Percentiles rank a stretch among this genome's conserved stretches.
Conservation (phyloP, 2,888 invertebrate species). For the Parascotia fuliginaria region DNA sequence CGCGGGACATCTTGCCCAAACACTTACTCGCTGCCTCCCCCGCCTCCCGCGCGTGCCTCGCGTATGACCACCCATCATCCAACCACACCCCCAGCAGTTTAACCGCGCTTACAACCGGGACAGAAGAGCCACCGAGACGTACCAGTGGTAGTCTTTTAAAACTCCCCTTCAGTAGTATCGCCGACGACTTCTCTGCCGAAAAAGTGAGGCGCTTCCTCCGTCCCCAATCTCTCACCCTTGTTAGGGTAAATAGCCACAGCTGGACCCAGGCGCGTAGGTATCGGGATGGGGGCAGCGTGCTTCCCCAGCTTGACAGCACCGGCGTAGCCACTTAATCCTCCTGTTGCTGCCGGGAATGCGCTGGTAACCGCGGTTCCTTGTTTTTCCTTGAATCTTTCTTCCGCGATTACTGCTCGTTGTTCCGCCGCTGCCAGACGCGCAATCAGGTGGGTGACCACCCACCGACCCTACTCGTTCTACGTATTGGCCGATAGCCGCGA, state of each 20-base stretch:
- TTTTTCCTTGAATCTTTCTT: background rate
- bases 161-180: slow-evolving; percentile 30
- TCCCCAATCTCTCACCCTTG: background rate
- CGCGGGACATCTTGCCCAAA: too few species aligned
- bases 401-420: slow-evolving; percentile 5
- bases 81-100: slow-evolving; percentile 28
- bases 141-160: too few species aligned
- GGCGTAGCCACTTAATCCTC: background rate
- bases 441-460: background rate
- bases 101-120: background rate
- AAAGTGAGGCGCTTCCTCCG: slow-evolving; percentile 24
- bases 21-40: too few species aligned
- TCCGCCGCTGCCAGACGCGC: background rate
- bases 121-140: too few species aligned
- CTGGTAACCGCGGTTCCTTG: background rate
- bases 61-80: too few species aligned
- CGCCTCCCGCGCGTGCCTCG: too few species aligned
- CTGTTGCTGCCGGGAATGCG: background rate
- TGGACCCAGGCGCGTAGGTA: slow-evolving; percentile 4
- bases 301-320: slow-evolving; percentile 1
- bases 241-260: background rate
- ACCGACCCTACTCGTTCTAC: too few species aligned
- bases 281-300: background rate
- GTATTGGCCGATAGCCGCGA: too few species aligned
- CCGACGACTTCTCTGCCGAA: slow-evolving; percentile 28